Evolutionary conservation across 2,113 vertebrate genomes (phyloP).

Genomic region (Peromyscus californicus): DNA sequence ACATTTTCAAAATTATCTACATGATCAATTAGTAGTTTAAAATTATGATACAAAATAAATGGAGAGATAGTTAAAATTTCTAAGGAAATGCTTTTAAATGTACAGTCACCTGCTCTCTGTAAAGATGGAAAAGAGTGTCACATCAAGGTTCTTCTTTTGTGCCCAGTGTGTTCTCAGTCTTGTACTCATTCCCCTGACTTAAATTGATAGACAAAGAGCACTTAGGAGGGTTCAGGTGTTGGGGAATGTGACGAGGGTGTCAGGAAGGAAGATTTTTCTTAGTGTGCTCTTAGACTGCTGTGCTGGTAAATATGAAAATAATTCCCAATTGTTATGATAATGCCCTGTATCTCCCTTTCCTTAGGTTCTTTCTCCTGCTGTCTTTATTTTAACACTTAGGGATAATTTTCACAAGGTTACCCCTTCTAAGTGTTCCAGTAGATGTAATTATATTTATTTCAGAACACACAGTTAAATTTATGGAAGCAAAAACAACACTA

Average conservation of each 20-base stretch:
- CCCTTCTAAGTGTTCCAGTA: constrained; percentile 66
- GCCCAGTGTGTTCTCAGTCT: constrained; percentile 31
- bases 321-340: constrained; percentile 60
- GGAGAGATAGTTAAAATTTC: not conserved
- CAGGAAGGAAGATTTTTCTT: constrained; percentile 45
- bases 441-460: constrained; percentile 78
- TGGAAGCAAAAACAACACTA: constrained; percentile 66
- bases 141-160: not conserved
- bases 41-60: not conserved
- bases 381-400: constrained; percentile 59
- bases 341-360: not conserved
- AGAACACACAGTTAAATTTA: constrained; percentile 67
- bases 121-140: not conserved
- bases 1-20: constrained; percentile 5
- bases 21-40: not conserved
- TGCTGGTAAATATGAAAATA: constrained; percentile 40
- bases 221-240: not conserved
- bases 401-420: constrained; percentile 77
- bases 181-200: not conserved
- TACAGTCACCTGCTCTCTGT: not conserved
- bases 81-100: not conserved
- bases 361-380: constrained; percentile 23
- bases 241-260: not conserved
- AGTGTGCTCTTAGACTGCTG: constrained; percentile 31
- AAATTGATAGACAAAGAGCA: constrained; percentile 26